Conservation (phyloP, 2,888 invertebrate genomes). For the Gisinianus flammeolus region DNA sequence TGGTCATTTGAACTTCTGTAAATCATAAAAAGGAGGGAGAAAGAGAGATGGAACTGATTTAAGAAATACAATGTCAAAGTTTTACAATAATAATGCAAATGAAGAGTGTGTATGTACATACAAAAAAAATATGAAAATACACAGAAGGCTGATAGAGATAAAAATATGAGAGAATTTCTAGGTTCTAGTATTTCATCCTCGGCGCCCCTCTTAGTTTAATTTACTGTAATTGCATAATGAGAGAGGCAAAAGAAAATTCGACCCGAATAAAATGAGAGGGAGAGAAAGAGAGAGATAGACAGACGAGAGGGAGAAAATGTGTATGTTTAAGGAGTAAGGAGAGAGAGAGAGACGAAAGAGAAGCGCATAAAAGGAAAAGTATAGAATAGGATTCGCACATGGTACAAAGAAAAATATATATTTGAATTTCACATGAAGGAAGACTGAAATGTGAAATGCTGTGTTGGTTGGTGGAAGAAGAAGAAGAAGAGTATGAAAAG, state of each 20-base stretch:
- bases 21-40: background rate
- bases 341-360: conserved; percentile 1
- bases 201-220: conserved; percentile 42
- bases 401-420: conserved; percentile 3
- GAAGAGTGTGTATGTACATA: background rate
- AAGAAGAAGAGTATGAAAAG: background rate
- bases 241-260: conserved; percentile 29
- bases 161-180: conserved; percentile 37
- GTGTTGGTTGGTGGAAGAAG: background rate
- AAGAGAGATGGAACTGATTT: conserved; percentile 1
- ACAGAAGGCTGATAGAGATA: conserved; percentile 18
- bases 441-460: background rate
- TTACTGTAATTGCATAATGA: conserved; percentile 44
- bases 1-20: background rate
- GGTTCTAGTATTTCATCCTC: conserved; percentile 24
- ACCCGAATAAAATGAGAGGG: conserved; percentile 30
- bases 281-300: background rate
- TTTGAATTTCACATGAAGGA: background rate
- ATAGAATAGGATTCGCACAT: background rate
- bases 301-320: background rate
- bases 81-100: background rate
- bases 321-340: background rate
- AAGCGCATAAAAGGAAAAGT: background rate
- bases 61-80: conserved; percentile 16
- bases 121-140: background rate